Conservation (phyloP, 2,113 vertebrate species). For the Talpa occidentalis region DNA sequence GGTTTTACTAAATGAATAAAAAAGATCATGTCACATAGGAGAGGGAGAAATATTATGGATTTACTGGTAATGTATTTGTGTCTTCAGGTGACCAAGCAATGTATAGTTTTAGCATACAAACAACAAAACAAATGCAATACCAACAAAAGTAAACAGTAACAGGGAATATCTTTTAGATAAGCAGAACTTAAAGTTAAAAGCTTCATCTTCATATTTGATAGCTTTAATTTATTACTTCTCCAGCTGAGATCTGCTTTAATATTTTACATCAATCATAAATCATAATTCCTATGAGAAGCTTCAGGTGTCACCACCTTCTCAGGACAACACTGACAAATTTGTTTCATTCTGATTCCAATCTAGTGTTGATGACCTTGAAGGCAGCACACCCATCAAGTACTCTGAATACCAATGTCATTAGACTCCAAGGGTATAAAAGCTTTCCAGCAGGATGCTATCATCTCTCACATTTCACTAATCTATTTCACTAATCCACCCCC, state of each 20-base stretch:
- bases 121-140: background rate
- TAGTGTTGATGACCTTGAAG: background rate
- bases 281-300: background rate
- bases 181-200: background rate
- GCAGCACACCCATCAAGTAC: background rate
- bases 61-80: background rate
- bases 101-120: background rate
- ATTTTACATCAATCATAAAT: background rate
- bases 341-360: background rate
- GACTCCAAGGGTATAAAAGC: background rate
- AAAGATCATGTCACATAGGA: background rate
- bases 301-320: background rate
- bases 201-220: background rate
- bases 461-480: background rate
- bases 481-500: background rate
- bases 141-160: background rate
- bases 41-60: background rate
- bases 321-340: background rate
- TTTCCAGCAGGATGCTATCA: background rate
- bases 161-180: background rate
- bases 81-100: background rate
- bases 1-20: background rate
- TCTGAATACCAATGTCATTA: background rate
- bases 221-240: background rate
- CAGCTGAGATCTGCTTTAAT: background rate